Evolutionary conservation across 2,113 vertebrate species (phyloP).

Genomic region (Brachypteracias leptosomus): DNA sequence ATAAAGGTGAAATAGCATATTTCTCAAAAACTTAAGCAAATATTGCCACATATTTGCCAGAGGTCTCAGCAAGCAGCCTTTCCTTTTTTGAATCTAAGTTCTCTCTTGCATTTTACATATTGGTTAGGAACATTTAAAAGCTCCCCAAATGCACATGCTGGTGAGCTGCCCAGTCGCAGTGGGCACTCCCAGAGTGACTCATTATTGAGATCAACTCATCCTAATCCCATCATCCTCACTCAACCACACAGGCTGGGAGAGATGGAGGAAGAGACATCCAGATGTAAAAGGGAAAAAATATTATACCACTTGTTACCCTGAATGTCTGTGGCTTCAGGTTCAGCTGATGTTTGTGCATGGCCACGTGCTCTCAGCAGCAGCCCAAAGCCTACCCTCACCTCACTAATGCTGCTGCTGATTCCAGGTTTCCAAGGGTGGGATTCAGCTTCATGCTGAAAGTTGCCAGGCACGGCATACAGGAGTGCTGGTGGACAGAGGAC

Average conservation of each 20-base stretch:
- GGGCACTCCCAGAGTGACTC: neutral
- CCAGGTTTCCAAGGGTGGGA: rapidly evolving
- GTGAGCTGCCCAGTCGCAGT: rapidly evolving
- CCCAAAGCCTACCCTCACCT: neutral
- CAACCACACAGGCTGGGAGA: rapidly evolving
- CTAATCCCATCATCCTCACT: neutral
- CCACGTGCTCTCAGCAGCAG: rapidly evolving
- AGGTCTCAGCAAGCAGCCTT: neutral
- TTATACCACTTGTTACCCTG: neutral
- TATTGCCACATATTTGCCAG: neutral
- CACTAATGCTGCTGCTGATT: neutral
- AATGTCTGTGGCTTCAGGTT: neutral
- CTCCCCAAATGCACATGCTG: neutral
- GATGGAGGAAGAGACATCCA: neutral
- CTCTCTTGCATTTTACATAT: neutral
- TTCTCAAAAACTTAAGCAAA: neutral
- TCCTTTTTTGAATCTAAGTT: neutral
- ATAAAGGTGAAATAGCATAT: neutral
- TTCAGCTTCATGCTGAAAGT: neutral
- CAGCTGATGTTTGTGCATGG: neutral
- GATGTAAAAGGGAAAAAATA: neutral
- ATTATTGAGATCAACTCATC: neutral
- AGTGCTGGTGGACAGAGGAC: no score
- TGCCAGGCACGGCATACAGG: neutral
- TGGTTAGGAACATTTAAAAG: neutral